Percentiles rank a stretch among this genome's conserved stretches.
Evolutionary conservation across 2,797 vertebrate genomes (phyloP).

Genomic region (Microtus agrestis): DNA sequence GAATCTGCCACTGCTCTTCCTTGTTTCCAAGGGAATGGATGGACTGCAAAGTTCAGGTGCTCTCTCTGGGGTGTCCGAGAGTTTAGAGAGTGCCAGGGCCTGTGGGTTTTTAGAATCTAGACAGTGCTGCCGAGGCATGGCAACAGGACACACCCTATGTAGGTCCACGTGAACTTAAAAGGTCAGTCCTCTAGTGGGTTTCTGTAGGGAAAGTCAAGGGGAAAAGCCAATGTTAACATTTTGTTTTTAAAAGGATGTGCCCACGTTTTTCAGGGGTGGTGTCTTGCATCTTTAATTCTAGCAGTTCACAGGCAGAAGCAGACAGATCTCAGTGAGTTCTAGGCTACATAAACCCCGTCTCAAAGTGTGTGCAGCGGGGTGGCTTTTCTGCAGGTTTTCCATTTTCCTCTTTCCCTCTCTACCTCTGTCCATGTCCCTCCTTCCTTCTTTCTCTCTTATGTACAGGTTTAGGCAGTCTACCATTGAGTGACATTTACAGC

Average conservation of each 20-base stretch:
- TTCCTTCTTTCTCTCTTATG: neutral
- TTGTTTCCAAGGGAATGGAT: conserved; percentile 30
- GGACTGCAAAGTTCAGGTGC: neutral
- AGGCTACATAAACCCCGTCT: neutral
- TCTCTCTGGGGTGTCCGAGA: neutral
- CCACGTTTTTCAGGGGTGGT: neutral
- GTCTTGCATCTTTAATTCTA: neutral
- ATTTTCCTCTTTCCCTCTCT: neutral
- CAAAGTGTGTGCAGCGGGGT: neutral
- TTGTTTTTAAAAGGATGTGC: neutral
- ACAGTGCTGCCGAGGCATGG: neutral
- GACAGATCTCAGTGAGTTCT: neutral
- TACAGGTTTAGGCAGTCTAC: neutral
- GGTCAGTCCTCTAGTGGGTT: neutral
- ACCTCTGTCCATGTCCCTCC: neutral
- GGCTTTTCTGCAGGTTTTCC: neutral
- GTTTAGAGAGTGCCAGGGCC: neutral
- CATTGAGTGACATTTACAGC: neutral
- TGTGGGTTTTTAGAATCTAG: neutral
- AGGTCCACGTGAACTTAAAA: neutral
- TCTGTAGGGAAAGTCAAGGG: neutral
- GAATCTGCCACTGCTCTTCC: neutral
- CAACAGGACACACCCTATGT: neutral
- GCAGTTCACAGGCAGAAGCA: neutral
- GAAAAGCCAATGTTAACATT: neutral